Base-by-base conservation (phyloP, 2,113 vertebrate species). In the Equus quagga region DNA sequence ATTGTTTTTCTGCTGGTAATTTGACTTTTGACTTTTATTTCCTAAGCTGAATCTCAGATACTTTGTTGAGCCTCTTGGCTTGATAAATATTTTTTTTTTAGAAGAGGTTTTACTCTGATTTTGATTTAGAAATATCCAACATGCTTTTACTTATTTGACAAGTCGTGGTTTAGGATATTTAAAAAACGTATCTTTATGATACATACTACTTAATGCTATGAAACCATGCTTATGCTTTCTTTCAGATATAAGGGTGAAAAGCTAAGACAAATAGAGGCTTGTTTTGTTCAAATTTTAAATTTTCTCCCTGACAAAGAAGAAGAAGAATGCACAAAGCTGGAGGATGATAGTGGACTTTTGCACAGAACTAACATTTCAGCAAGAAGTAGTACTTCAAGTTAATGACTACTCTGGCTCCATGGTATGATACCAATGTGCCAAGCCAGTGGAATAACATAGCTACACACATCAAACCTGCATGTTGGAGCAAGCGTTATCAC, bases 21-120 rank as follows among this genome's bases (percentile, higher is more conserved):
- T 96, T 95, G 23, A 83, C 60, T 87, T 94, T 92, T 94, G 21
- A 70, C 24, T 83, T 92, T 73, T 75, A 28, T 95, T 90, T 93
- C 5, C 8, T 31, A 91, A 89, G 18, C 31, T 94, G 23, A 70
- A 94, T 73, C 46, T 93, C 10, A 13, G 26, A 49, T 86, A 90
- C 51, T 72, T 92, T 79, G 33, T 83, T 80, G 81, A 87, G 23
- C 0, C 5, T 76, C 28, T 56, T 58, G 46, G 36, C 70, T 92
- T 94, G n/a, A 89, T 36, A 90, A 60, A 64, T 93, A 49, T 60
- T 78, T 6, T 93, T 81, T 41, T 65, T 85, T 41, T 65, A 62
- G 19, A 76, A 73, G 54, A 85, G 24, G 8, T 60, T 92, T 91
- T 69, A 13, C 8, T 18, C 6, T 65, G 5, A 49, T 49, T 89